Base-by-base conservation (phyloP, 2,888 invertebrate genomes). In the Aphodius granarius region DNA sequence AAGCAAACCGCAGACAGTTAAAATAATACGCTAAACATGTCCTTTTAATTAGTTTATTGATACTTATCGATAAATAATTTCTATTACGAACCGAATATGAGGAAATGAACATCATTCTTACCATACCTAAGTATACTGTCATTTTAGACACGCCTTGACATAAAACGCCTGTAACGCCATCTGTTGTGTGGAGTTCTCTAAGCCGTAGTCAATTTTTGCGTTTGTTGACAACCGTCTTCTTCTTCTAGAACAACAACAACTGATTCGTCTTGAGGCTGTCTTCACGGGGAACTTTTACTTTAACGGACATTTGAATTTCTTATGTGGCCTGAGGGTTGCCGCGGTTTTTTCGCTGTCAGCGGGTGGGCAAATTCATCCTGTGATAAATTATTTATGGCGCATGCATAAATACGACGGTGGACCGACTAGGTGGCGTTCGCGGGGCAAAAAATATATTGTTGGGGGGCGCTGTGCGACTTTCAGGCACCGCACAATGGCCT, bases 371-470 rank as follows among this genome's bases (percentile, higher is more conserved):
- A 43, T 43, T 43, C 43, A 43, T 6, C 43, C 43, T 13, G 43
- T 66, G 20, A 68, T 68, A 19, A 68, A 68, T 68, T 68, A 68
- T 68, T 19, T 68, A 68, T 68, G n/a, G 22, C 13, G 68, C 20
- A 68, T 68, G 66, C 66, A 66, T 66, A 66, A 66, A 68, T 22
- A 68, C 68, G 20, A n/a, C 43, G 43, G 43, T 43, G 9, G 43
- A 13, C 43, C 43, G 43, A 13, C 43, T 43, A 43, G 43, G 43
- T 43, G 43, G 43, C 43, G 43, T 13, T 43, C 43, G 43, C 43
- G 43, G 13, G 43, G 43, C 43, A 43, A 43, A 43, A 43, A 43
- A 43, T 43, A 43, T 43, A 43, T 43, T 43, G 43, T 43, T 9
- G n/a, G 43, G 43, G 43, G 43, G 43, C 43, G 43, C 43, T 13